Base-by-base conservation (phyloP, 92 coral and sea anemone genomes). In the Epizoanthus scotinus region DNA sequence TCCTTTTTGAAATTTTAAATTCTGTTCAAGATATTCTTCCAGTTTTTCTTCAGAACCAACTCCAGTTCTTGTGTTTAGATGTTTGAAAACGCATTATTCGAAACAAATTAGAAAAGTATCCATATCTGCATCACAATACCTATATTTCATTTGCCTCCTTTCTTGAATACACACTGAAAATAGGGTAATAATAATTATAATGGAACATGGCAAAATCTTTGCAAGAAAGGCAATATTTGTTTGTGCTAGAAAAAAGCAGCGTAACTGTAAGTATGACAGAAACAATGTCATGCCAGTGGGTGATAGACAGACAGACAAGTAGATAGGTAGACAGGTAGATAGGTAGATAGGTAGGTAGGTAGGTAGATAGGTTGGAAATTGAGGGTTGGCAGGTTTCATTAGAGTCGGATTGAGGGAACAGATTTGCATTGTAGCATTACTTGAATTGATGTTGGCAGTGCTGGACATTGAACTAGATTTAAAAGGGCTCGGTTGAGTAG, bases 41-140 rank as follows among this genome's bases (percentile, higher is more conserved):
- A 78, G 28, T 78, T 78, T 62, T 78, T 78, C 58, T 38, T 78
- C 7, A 78, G 22, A 20, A 78, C 71, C 12, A 60, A 31, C 47
- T 22, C 18, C 59, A 44, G 61, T 78, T 78, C 29, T 78, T 78
- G 61, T 62, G 71, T 63, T 78, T 78, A 13, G 18, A 2, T 60
- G 83, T 78, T 78, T 59, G 71, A 42, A 78, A 61, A 78, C 62
- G 83, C 60, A 63, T 62, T 8, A 78, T 14, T 12, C 63, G 83
- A 2, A 78, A 42, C 20, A 78, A n/a, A 27, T 62, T 78, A 2
- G 6, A 62, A 62, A 78, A 25, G n/a, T 13, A 10, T 61, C 0
- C 4, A 0, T 5, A 61, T 22, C 24, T 61, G 2, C 22, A 0
- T 20, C 66, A 61, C 66, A 24, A 61, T 24, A 1, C 0, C 6